Evolutionary conservation across 2,797 vertebrate species (phyloP).

Genomic region (Notolepis coatsorum): DNA sequence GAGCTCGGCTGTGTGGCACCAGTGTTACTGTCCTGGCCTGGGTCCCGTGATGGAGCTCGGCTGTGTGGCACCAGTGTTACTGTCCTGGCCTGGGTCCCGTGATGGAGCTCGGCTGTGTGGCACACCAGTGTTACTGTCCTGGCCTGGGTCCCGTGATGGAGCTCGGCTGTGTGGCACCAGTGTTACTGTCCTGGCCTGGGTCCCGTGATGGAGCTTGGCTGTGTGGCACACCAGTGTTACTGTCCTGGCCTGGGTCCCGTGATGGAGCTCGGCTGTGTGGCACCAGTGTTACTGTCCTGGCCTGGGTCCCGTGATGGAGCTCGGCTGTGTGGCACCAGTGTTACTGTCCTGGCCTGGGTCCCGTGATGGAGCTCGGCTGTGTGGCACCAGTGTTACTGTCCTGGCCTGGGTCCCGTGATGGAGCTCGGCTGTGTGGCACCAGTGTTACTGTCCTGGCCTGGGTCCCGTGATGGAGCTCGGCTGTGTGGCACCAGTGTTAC

Average conservation of each 20-base stretch:
- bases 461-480: slow-evolving; percentile 25
- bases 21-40: background rate
- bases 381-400: background rate
- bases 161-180: slow-evolving; percentile 2
- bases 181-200: background rate
- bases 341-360: slow-evolving; percentile 1
- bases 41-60: slow-evolving; percentile 25
- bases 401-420: slow-evolving; percentile 7
- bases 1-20: background rate
- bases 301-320: slow-evolving; percentile 21
- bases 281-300: slow-evolving; percentile 1
- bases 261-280: slow-evolving; percentile 20
- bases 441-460: background rate
- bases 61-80: background rate
- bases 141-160: slow-evolving; percentile 16
- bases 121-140: slow-evolving; percentile 1
- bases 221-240: background rate
- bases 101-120: slow-evolving; percentile 20
- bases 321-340: background rate
- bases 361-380: slow-evolving; percentile 23
- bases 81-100: slow-evolving; percentile 6
- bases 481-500: background rate
- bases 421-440: slow-evolving; percentile 16
- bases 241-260: slow-evolving; percentile 6
- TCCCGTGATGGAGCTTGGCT: slow-evolving; percentile 24